Conservation (phyloP, 2,888 invertebrate genomes). For the Sarcophaga variegata region DNA sequence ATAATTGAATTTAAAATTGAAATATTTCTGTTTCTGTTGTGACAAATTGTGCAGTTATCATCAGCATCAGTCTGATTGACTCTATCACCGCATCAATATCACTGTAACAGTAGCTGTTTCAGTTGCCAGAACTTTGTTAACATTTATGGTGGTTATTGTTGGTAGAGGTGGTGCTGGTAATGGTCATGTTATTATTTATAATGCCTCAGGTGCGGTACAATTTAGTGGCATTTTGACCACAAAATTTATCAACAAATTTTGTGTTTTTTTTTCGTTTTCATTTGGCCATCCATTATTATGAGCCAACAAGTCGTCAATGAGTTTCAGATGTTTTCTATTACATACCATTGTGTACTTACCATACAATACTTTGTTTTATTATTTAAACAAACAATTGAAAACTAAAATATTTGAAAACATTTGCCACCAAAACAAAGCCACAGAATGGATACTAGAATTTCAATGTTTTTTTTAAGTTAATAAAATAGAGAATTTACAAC, state of each 20-base stretch:
- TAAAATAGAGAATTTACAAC: neutral
- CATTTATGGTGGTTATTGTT: neutral
- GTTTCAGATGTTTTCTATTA: neutral
- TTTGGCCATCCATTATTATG: constrained; percentile 22
- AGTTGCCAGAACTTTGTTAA: neutral
- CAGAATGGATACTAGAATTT: neutral
- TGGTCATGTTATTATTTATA: neutral
- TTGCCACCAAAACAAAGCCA: neutral
- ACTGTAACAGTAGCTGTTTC: neutral
- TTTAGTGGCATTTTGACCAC: constrained; percentile 20
- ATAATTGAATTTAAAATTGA: constrained; percentile 48
- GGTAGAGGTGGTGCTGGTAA: neutral
- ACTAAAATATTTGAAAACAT: neutral
- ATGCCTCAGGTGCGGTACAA: constrained; percentile 1
- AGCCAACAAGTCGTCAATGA: neutral
- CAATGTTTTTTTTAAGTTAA: neutral
- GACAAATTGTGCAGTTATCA: neutral
- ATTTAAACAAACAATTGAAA: constrained; percentile 20
- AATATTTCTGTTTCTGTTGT: constrained; percentile 20
- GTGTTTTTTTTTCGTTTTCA: too few species aligned
- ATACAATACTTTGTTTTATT: neutral
- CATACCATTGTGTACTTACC: neutral
- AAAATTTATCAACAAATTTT: constrained; percentile 25
- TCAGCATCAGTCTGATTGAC: too few species aligned
- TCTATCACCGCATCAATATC: too few species aligned